Evolutionary conservation across 2,113 vertebrate genomes (phyloP).

Genomic region (Hipposideros armiger): DNA sequence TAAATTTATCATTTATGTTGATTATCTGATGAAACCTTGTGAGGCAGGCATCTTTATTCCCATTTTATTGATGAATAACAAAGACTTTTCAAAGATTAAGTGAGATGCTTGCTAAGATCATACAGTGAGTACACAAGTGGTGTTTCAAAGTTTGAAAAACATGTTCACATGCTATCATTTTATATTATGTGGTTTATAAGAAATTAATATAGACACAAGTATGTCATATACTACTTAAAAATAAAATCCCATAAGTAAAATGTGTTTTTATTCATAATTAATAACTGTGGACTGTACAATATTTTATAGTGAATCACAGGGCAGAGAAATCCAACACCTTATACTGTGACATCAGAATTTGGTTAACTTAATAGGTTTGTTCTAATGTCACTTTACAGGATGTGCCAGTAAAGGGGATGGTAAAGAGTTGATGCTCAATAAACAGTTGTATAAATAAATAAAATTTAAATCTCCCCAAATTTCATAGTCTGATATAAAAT

Average conservation of each 20-base stretch:
- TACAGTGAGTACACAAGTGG: not conserved
- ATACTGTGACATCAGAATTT: not conserved
- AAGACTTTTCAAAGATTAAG: not conserved
- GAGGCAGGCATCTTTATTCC: not conserved
- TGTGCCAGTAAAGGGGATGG: not conserved
- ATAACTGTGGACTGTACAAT: not conserved
- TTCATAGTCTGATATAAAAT: not conserved
- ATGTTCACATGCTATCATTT: not conserved
- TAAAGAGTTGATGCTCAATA: not conserved
- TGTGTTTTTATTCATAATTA: not conserved
- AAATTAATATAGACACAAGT: not conserved
- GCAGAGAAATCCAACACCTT: not conserved
- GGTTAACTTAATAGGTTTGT: not conserved
- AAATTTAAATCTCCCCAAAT: not conserved
- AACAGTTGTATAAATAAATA: not conserved
- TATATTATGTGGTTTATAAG: not conserved
- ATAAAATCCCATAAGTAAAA: not conserved
- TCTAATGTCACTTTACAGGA: not conserved
- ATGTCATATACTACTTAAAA: not conserved
- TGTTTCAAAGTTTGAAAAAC: not conserved
- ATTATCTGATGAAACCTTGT: not conserved
- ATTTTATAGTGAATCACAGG: not conserved
- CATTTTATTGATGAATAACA: not conserved
- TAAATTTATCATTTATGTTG: not conserved
- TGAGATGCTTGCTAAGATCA: not conserved